Conservation (phyloP, 2,113 vertebrate species). For the Siniperca chuatsi region DNA sequence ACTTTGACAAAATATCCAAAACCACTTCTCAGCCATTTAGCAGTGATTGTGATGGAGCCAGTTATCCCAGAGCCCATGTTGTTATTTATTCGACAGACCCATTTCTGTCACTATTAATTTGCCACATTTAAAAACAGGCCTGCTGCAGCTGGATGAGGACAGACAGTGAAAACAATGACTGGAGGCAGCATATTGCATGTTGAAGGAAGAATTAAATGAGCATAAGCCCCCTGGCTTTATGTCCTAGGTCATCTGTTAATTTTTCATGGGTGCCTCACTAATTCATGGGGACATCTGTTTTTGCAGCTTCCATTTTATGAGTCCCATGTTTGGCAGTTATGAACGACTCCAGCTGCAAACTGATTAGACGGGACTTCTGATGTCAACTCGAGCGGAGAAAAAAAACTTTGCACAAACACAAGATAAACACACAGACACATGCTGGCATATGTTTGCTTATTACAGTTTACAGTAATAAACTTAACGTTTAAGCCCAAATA, state of each 20-base stretch:
- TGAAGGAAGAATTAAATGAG: conserved; percentile 78
- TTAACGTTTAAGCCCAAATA: conserved; percentile 14
- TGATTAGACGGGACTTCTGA: conserved; percentile 54
- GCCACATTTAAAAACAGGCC: conserved; percentile 41
- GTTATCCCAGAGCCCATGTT: conserved; percentile 18
- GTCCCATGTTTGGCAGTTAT: conserved; percentile 57
- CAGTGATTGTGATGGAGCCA: conserved; percentile 4
- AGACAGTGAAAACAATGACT: conserved; percentile 61
- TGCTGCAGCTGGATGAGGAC: conserved; percentile 63
- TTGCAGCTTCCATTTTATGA: conserved; percentile 67
- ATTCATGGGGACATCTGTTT: conserved; percentile 85
- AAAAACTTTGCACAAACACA: conserved; percentile 19
- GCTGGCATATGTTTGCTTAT: conserved; percentile 39
- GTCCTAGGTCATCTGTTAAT: conserved; percentile 76
- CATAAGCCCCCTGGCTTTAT: conserved; percentile 69
- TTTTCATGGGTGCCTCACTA: conserved; percentile 79
- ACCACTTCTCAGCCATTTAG: conserved; percentile 19
- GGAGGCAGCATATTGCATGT: conserved; percentile 67
- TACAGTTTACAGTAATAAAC: conserved; percentile 11
- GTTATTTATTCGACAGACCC: conserved; percentile 48
- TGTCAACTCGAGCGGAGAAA: conserved; percentile 16
- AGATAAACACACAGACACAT: conserved; percentile 31
- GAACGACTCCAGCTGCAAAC: conserved; percentile 72
- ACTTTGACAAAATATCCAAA: background rate
- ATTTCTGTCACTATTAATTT: conserved; percentile 63